Base-by-base conservation (phyloP, 2,113 vertebrate species). In the Hiodon tergisus region DNA sequence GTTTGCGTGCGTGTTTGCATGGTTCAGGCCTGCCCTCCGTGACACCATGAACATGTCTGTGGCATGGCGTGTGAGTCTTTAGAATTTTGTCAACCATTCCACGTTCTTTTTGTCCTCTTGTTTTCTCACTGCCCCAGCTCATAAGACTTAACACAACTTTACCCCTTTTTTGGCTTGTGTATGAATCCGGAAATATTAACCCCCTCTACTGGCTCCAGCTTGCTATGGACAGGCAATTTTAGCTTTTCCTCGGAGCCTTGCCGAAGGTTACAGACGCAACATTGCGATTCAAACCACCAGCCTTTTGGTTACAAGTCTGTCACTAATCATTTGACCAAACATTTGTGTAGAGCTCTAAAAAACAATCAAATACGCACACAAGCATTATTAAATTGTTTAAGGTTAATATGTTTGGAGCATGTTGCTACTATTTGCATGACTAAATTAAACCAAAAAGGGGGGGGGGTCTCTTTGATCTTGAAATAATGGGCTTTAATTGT, bases 61-160 rank as follows among this genome's bases (percentile, higher is more conserved):
- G 13, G 4, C 59, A 2, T 63, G 55, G 48, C 53, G n/a, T 47
- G 11, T 54, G 68, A 47, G 52, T 71, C 10, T 67, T 52, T 10
- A 61, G 6, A 14, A 57, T 46, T n/a, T 51, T 10, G 68, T 46
- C n/a, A 48, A 57, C 10, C 31, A 72, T 77, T 68, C 9, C 48
- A 14, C 52, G 61, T 70, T 73, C 46, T 63, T 63, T 74, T 6
- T 67, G 46, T 69, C 63, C 69, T 14, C 53, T 69, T 9, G 55
- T 67, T 73, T 31, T 31, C 31, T 68, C 47, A 57, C 6, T 57
- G 51, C n/a, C 62, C 9, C 2, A 67, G n/a, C 46, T 48, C 51
- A 13, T 17, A 48, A 31, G 48, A 59, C 50, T 52, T 51, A 14
- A 48, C 47, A 61, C n/a, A 57, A 52, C 47, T 16, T 10, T 72